Evolutionary conservation across 2,888 invertebrate species (phyloP), one percentile per base, ranked within the genome.

Genomic region (Parnassius smintheus): DNA sequence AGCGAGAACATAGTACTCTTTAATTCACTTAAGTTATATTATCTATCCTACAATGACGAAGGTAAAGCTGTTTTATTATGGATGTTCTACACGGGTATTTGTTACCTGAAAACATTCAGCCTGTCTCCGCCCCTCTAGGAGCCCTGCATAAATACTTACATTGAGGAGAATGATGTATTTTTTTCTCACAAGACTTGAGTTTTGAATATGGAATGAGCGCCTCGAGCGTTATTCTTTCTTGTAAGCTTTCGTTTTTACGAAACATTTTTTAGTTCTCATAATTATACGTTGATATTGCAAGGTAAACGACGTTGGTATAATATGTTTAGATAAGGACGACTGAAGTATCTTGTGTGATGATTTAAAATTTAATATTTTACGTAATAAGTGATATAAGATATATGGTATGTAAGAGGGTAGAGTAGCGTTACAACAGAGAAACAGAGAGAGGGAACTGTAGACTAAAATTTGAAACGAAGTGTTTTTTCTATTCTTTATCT

Each of bases 201-300:
- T 59, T 59, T 59, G 53, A 59, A 59, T 59, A 46, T 53, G 59
- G 18, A 59, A 59, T 59, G 59, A 59, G 52, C 4, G 25, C 59
- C 53, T 10, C 25, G 52, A 25, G 59, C 59, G 53, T 42, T 44
- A n/a, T 53, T 51, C 46, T 46, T 53, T 53, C 46, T 59, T 53
- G 41, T 18, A 46, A 45, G 45, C 22, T 51, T 59, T 59, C 58
- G 58, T 51, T 50, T 58, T 46, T 13, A 13, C 25, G n/a, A 44
- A 53, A 53, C 52, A 53, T 59, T 53, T 46, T 18, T 51, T 22
- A 53, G 53, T 46, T 53, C n/a, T 59, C 18, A 9, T 53, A 53
- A 46, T 53, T 59, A 53, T 13, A 45, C 35, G 13, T 25, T 35
- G n/a, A 41, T 2, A 64, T 53, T 46, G 64, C 59, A 61, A 61